Evolutionary conservation across 37 sponge, comb jelly and placozoan species (phyloP), one percentile per base, ranked within the genome.

Genomic region (Beroe ovata): DNA sequence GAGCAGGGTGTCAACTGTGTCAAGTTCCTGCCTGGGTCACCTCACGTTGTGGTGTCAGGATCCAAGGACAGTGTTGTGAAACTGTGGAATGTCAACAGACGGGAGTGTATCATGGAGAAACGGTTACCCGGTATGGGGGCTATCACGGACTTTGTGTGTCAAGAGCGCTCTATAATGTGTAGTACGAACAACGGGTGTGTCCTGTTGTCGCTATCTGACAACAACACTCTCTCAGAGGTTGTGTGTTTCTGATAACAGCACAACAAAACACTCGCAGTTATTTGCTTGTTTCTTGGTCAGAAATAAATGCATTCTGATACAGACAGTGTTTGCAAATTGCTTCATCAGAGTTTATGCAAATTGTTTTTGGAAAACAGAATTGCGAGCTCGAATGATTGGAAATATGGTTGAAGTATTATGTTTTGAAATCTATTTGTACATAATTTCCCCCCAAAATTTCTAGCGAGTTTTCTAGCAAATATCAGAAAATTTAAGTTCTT

Each of bases 31-130:
- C 38, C 84, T 22, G 8, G 2, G 0, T 42, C 84, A n/a, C 26
- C 26, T 14, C 26, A 34, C 4, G 28, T 36, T 1, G 84, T 77
- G 18, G 38, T 77, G 38, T 42, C 54, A 3, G 84, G 84, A 0
- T 77, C 84, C 38, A 77, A 77, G 38, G 84, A 77, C 54, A 77
- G 84, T 25, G 1, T 77, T 42, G 23, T 77, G n/a, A 77, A 77
- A 26, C 3, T 77, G 54, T 77, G 84, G 84, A 54, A 77, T 35
- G 30, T 66, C 14, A 4, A 2, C 33, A 77, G 33, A 20, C n/a
- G 84, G 47, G 84, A 39, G 23, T 39, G 54, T 16, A 40, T 77
- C 4, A 22, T 77, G 42, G 84, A 77, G 84, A 77, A 77, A 20
- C 41, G 84, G 26, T 29, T 77, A 21, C 84, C 84, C 4, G 84